Base-by-base conservation (phyloP, 2,797 vertebrate genomes). In the Forpus xanthops region DNA sequence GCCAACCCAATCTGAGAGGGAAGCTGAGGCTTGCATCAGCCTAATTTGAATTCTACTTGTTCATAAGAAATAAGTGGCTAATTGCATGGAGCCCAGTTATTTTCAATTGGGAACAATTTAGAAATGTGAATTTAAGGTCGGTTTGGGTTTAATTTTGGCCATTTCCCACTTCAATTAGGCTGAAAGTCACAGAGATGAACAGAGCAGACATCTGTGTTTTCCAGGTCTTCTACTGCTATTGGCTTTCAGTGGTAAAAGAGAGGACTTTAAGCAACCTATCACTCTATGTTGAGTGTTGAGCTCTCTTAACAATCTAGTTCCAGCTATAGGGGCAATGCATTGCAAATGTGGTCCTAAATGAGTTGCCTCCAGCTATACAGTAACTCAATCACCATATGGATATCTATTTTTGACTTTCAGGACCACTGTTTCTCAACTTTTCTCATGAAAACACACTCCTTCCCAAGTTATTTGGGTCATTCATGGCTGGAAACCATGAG, bases 21-120 rank as follows among this genome's bases (percentile, higher is more conserved):
- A 96, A 96, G 96, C 83, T 93, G 92, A 94, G 94, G 93, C 97
- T 96, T 79, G 23, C 96, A 97, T 97, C 85, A 95, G 95, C 84
- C 96, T 97, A 97, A 97, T 96, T 97, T 94, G 96, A 95, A 97
- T 97, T 94, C 92, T 87, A 45, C 90, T 97, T 96, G 90, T 97
- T 97, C 94, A 86, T 97, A 97, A 96, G 97, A 96, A 98, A 96
- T 82, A 74, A 87, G 61, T 62, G 61, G 66, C 95, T 96, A 88
- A 97, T 97, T 97, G 72, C 52, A 33, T 73, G 70, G 84, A 90
- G 78, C 83, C 93, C 67, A 85, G 84, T 62, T 89, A 81, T 97
- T 97, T 96, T 98, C 96, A 94, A 95, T 93, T 39, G 78, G 83
- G 66, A 91, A 58, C 71, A 70, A 94, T 96, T 84, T 94, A 85